These are phyloP conservation scores for Xanthia icteritia DNA, from an alignment of 2,888 invertebrate genomes.

Conservation along the genomic window DNA sequence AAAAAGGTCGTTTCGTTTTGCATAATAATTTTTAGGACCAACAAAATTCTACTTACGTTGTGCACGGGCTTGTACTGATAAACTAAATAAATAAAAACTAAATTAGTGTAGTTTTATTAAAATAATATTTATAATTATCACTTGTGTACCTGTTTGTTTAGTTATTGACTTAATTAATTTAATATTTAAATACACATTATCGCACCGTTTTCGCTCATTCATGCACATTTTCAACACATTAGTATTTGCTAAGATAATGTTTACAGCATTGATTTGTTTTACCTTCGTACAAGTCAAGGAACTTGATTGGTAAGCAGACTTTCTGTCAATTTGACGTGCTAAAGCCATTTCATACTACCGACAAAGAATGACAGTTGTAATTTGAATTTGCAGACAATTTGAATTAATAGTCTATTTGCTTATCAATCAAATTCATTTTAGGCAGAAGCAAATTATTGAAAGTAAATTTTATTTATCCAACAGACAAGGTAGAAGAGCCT, in stretches of 20 bases:
- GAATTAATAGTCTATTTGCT: background rate
- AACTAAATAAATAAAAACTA: slow-evolving; percentile 21
- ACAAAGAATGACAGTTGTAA: no score
- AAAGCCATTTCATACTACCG: background rate
- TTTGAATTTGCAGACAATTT: background rate
- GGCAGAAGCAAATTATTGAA: background rate
- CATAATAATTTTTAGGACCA: slow-evolving; percentile 64
- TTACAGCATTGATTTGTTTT: slow-evolving; percentile 11
- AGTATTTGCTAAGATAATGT: slow-evolving; percentile 2
- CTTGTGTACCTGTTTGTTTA: slow-evolving; percentile 51
- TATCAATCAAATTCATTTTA: slow-evolving; percentile 18
- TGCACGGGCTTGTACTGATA: slow-evolving; percentile 29
- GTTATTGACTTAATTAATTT: slow-evolving; percentile 50
- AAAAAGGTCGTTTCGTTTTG: slow-evolving; percentile 60
- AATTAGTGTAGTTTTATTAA: slow-evolving; percentile 26
- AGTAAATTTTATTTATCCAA: slow-evolving; percentile 31
- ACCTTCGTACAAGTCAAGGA: background rate
- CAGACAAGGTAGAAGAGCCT: slow-evolving; percentile 86
- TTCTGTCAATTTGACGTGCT: accelerated
- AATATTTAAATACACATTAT: slow-evolving; percentile 29
- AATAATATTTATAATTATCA: slow-evolving; percentile 17
- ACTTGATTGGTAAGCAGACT: slow-evolving; percentile 29
- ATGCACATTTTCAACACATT: slow-evolving; percentile 36
- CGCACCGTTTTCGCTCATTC: slow-evolving; percentile 39
- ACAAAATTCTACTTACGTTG: slow-evolving; percentile 42